Evolutionary conservation across 2,888 invertebrate species (phyloP).

Genomic region (Stenoptilia bipunctidactyla): DNA sequence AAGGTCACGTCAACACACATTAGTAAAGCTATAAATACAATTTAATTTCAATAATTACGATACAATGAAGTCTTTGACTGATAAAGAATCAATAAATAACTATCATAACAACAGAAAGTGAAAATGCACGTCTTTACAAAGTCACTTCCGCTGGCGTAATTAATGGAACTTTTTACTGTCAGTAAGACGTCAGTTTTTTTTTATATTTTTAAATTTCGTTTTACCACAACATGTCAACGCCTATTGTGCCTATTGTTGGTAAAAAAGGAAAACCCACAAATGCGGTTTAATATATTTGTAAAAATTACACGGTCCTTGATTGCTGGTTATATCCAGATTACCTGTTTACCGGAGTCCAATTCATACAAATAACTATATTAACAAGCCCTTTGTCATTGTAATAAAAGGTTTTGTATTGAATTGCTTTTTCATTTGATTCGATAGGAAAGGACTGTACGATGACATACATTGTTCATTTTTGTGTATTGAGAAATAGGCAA

Average conservation of each 20-base stretch:
- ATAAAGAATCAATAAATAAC: constrained; percentile 40
- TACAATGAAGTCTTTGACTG: constrained; percentile 61
- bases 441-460: no score
- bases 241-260: constrained; percentile 47
- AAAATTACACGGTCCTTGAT: constrained; percentile 57
- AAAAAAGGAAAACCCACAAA: constrained; percentile 39
- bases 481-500: no score
- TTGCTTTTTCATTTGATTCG: constrained; percentile 46
- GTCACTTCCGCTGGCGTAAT: constrained; percentile 43
- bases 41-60: constrained; percentile 63
- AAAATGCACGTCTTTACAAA: constrained; percentile 38
- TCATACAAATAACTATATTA: constrained; percentile 61
- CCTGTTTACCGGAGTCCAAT: constrained; percentile 51
- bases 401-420: constrained; percentile 54
- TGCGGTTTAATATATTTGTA: constrained; percentile 60
- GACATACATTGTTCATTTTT: no score
- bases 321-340: constrained; percentile 60
- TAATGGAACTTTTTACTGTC: constrained; percentile 28
- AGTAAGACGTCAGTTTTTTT: constrained; percentile 33
- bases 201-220: constrained; percentile 46
- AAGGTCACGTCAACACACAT: constrained; percentile 39
- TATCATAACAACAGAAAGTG: constrained; percentile 27
- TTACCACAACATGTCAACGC: constrained; percentile 62
- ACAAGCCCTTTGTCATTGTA: constrained; percentile 38
- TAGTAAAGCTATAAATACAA: constrained; percentile 57